Percentiles rank a stretch among this genome's conserved stretches.
phyloP scores from a whole-genome alignment of 1,140 invertebrate genomes.

The Conopomorpha cramerella region DNA sequence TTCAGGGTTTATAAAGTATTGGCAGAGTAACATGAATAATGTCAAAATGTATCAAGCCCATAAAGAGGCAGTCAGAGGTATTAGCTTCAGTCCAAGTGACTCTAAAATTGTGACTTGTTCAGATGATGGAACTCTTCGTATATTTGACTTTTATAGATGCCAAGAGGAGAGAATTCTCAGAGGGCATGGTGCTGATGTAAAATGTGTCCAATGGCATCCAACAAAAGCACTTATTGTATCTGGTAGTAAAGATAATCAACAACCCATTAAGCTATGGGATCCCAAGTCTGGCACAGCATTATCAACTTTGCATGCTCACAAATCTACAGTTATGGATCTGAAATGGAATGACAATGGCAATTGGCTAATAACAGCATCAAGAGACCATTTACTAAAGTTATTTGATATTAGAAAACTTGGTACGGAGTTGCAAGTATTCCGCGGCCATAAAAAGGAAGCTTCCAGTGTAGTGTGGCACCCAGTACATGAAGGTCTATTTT shows the following conservation, averaged over 20 bases:
- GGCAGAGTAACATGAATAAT: slow-evolving; percentile 99
- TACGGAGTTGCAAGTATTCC: slow-evolving; percentile 94
- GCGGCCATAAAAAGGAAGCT: slow-evolving; percentile 98
- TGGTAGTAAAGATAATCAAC: slow-evolving; percentile 99
- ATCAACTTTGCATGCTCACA: slow-evolving; percentile 95
- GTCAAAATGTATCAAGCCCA: slow-evolving; percentile 99
- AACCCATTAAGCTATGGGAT: slow-evolving; percentile 99
- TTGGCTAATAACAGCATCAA: slow-evolving; percentile 97
- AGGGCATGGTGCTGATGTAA: slow-evolving; percentile 99
- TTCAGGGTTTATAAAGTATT: slow-evolving; percentile 98
- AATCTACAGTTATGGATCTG: slow-evolving; percentile 98
- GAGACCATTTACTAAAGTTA: slow-evolving; percentile 97
- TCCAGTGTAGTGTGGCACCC: slow-evolving; percentile 98
- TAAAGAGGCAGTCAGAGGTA: slow-evolving; percentile 97
- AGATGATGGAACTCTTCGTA: slow-evolving; percentile 96
- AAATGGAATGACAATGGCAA: slow-evolving; percentile 99
- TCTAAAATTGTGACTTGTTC: slow-evolving; percentile 98
- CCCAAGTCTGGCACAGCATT: slow-evolving; percentile 90
- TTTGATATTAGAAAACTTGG: slow-evolving; percentile 96
- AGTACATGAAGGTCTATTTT: slow-evolving; percentile 93
- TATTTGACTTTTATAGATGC: slow-evolving; percentile 98
- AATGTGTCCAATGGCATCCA: slow-evolving; percentile 99
- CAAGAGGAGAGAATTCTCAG: slow-evolving; percentile 94
- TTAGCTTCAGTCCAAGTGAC: slow-evolving; percentile 99
- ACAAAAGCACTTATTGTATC: slow-evolving; percentile 95